phyloP scores from a whole-genome alignment of 2,888 invertebrate species.

The Gonocerus acuteangulatus region DNA sequence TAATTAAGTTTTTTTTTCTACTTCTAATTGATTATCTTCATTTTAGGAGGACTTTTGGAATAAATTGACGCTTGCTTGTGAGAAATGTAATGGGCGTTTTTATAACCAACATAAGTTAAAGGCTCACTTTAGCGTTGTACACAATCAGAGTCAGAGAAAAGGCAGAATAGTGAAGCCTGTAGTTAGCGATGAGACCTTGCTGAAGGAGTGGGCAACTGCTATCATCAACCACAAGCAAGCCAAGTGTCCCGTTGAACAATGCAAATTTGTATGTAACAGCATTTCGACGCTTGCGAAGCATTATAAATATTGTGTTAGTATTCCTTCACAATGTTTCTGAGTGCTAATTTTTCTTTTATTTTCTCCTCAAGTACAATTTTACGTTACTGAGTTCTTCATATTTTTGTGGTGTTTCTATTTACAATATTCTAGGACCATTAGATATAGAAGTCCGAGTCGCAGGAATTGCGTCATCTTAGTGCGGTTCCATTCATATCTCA shows the following conservation, averaged over 20 bases:
- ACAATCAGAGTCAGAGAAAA: background rate
- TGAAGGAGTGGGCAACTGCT: background rate
- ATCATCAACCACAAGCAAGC: slow-evolving; percentile 5
- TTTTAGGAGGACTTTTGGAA: slow-evolving; percentile 5
- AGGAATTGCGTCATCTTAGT: too few relatives aligned
- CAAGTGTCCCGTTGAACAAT: background rate
- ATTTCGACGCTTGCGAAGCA: slow-evolving; percentile 7
- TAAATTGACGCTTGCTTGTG: background rate
- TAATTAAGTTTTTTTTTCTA: too few relatives aligned
- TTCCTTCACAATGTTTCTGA: too few relatives aligned
- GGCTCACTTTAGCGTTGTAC: background rate
- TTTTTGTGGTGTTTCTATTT: too few relatives aligned
- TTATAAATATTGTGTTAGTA: slow-evolving; percentile 11
- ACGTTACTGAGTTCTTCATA: too few relatives aligned
- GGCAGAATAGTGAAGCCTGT: background rate
- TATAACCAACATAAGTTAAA: background rate
- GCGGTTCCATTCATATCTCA: too few relatives aligned
- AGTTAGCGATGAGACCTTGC: background rate
- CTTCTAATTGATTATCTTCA: too few relatives aligned
- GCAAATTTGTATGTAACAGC: slow-evolving; percentile 11
- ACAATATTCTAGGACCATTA: too few relatives aligned
- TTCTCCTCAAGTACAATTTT: background rate
- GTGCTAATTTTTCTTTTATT: background rate
- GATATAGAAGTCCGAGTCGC: too few relatives aligned
- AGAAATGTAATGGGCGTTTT: slow-evolving; percentile 3